Percentiles rank a stretch among this genome's conserved stretches.
Conservation (phyloP, 2,797 vertebrate genomes). For the Scomberomorus guttatus region DNA sequence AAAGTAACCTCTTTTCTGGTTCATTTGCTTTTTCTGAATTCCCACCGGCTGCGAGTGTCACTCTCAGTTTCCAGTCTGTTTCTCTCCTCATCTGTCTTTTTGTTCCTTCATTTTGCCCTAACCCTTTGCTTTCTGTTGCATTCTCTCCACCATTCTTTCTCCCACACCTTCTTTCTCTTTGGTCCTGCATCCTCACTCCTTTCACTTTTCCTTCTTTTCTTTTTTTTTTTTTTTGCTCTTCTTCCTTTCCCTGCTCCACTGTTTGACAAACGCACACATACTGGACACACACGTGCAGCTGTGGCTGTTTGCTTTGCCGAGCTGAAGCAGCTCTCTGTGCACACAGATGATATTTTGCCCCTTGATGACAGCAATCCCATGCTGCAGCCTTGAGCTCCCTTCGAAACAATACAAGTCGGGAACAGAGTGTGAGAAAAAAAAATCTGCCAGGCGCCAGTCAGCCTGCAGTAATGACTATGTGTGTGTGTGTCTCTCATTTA, state of each 20-base stretch:
- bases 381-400: conserved; percentile 50
- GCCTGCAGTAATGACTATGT: conserved; percentile 28
- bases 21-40: background rate
- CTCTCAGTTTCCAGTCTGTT: background rate
- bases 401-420: conserved; percentile 27
- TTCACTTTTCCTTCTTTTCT: background rate
- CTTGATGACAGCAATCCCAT: conserved; percentile 44
- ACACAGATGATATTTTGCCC: conserved; percentile 31
- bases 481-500: background rate
- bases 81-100: background rate
- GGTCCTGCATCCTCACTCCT: background rate
- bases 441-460: conserved; percentile 31
- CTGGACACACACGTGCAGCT: conserved; percentile 3
- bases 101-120: too few relatives aligned
- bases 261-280: background rate
- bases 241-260: background rate
- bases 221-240: background rate
- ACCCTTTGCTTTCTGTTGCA: background rate
- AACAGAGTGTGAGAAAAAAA: conserved; percentile 9
- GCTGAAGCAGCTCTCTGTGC: conserved; percentile 7
- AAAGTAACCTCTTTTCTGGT: conserved; percentile 1
- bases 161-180: background rate
- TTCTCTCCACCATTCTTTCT: background rate
- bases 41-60: background rate
- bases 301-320: conserved; percentile 12